Conservation (phyloP, 2,797 vertebrate species). For the Apogon talboti region DNA sequence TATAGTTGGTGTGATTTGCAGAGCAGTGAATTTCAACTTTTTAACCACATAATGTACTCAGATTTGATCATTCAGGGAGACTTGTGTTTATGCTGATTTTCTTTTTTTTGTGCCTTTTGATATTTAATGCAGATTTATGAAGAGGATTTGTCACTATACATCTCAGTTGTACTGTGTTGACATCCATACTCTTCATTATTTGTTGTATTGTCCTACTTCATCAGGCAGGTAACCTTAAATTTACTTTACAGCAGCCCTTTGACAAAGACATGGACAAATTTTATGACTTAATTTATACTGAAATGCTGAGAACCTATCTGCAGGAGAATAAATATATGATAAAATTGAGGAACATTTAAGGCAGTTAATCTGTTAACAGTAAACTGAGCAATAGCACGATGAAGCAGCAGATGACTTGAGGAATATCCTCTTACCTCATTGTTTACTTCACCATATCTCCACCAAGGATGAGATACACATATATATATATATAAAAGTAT, state of each 20-base stretch:
- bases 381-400: not conserved
- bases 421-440: not conserved
- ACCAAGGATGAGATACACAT: too few relatives aligned
- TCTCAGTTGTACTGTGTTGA: constrained; percentile 65
- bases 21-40: constrained; percentile 30
- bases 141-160: constrained; percentile 50
- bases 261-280: not conserved
- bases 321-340: not conserved
- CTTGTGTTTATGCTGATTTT: constrained; percentile 60
- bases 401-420: not conserved
- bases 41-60: constrained; percentile 48
- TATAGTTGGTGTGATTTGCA: constrained; percentile 17
- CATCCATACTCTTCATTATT: constrained; percentile 46
- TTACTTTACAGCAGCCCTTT: constrained; percentile 5
- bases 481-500: too few relatives aligned
- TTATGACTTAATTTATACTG: not conserved
- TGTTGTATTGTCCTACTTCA: constrained; percentile 42
- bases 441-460: constrained; percentile 2
- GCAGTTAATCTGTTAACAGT: not conserved
- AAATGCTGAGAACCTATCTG: not conserved
- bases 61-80: constrained; percentile 71
- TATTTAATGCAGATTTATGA: constrained; percentile 67
- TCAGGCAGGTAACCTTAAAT: not conserved
- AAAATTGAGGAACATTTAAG: constrained; percentile 1
- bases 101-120: constrained; percentile 74